Conservation (phyloP, 2,113 vertebrate genomes). For the Apistogramma diplotaenia region DNA sequence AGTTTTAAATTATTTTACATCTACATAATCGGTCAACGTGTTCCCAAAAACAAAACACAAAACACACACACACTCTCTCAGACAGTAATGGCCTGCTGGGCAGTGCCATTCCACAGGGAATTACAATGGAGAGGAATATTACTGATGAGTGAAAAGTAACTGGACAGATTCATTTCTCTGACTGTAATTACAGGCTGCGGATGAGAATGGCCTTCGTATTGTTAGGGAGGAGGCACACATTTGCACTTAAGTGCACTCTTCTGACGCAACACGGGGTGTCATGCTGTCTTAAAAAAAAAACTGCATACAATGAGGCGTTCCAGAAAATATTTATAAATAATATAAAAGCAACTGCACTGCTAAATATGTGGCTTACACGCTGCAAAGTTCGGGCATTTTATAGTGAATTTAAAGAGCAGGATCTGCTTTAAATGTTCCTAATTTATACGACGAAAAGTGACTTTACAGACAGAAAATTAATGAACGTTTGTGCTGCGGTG, state of each 20-base stretch:
- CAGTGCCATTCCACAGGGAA: slow-evolving; percentile 62
- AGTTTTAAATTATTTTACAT: slow-evolving; percentile 67
- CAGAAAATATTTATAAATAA: not conserved
- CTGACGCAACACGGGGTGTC: slow-evolving; percentile 19
- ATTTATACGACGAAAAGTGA: not conserved
- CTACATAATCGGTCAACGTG: slow-evolving; percentile 60
- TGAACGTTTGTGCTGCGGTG: not conserved
- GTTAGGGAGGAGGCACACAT: slow-evolving; percentile 42
- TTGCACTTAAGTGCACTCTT: slow-evolving; percentile 57
- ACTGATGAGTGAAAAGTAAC: slow-evolving; percentile 71
- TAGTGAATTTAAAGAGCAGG: not conserved
- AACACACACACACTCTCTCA: slow-evolving; percentile 15
- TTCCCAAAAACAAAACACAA: not conserved
- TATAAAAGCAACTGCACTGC: too few relatives aligned
- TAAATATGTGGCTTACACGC: too few relatives aligned
- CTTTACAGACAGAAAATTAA: too few relatives aligned
- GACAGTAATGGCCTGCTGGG: slow-evolving; percentile 66
- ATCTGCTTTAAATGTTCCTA: not conserved
- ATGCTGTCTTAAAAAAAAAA: not conserved
- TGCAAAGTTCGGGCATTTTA: not conserved
- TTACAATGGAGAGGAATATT: slow-evolving; percentile 68
- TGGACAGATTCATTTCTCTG: slow-evolving; percentile 66
- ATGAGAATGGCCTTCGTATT: slow-evolving; percentile 50
- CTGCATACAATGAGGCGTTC: slow-evolving; percentile 5
- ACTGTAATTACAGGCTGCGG: slow-evolving; percentile 70